Evolutionary conservation across 1,140 invertebrate genomes (phyloP), one percentile per base, ranked within the genome.

Genomic region (Brevipalpus yothersi): DNA sequence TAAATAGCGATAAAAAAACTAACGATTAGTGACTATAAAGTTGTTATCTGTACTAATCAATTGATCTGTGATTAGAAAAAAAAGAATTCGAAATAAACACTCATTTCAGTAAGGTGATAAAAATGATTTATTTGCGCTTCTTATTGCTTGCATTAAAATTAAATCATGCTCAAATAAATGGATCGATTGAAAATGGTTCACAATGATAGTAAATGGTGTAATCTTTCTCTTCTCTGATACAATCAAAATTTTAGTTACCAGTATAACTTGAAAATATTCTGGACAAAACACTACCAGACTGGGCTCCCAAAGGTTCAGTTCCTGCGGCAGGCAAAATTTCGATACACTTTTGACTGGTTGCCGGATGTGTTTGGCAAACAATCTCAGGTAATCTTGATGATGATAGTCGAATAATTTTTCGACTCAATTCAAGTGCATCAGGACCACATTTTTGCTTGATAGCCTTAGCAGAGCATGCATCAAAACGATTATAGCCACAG

Each of bases 341-440:
- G n/a, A n/a, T 17, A 53, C 62, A 63, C 42, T 56, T 43, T 12
- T 39, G n/a, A 21, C 51, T 39, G 11, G 63, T 43, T 7, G 19
- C 12, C 5, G 42, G 47, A 45, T 62, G 53, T 17, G 23, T 59
- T 39, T 60, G 59, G 23, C 66, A 67, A 2, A 67, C 21, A 31
- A 66, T 61, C 11, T 67, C 65, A 4, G 66, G 66, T 43, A 67
- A 58, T 53, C 60, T 54, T 11, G 66, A 67, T 1, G 65, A 56
- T 15, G 63, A 65, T 57, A 65, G 65, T 39, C 62, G 59, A n/a
- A 67, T 53, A 0, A 67, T 54, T 17, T 61, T 56, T 4, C 61
- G 41, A 15, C 59, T 61, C 21, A 63, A 53, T 10, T 60, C 23
- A 10, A 39, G 23, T 7, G 66, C 63, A 21, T 65, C 65, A 41